A percentile compares a stretch with the other conserved stretches of the same genome.
Conservation (phyloP, 92 coral and sea anemone species). For the Actinostola sp. region DNA sequence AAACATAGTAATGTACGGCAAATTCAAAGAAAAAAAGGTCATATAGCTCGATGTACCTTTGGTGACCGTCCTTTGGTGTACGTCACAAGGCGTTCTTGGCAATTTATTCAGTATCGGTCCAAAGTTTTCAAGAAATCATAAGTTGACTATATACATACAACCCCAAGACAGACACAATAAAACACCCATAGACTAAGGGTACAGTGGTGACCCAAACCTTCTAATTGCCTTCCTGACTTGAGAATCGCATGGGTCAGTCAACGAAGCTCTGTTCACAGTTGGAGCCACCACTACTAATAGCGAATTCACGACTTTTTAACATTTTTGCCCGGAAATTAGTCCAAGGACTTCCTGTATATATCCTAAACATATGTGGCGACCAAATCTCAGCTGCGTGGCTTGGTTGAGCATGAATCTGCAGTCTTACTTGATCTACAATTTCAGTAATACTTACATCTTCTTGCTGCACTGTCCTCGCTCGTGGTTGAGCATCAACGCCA, state of each 20-base stretch:
- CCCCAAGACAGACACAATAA: neutral
- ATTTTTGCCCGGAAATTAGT: neutral
- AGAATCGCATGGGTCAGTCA: neutral
- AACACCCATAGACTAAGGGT: neutral
- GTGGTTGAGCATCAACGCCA: neutral
- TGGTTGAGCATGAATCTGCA: neutral
- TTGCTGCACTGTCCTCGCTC: constrained; percentile 1
- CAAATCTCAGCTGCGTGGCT: too few relatives aligned
- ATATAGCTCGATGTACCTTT: too few relatives aligned
- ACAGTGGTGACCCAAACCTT: neutral
- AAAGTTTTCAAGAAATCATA: too few relatives aligned
- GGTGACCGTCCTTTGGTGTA: too few relatives aligned
- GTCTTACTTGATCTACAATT: neutral
- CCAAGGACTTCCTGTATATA: constrained; percentile 1
- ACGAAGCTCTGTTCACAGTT: constrained; percentile 4
- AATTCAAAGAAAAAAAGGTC: too few relatives aligned
- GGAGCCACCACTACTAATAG: neutral
- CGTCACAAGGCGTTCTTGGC: too few relatives aligned
- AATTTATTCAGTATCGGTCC: too few relatives aligned
- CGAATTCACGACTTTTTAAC: constrained; percentile 1
- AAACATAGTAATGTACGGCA: too few relatives aligned
- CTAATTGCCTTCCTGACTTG: neutral
- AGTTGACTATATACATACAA: too few relatives aligned
- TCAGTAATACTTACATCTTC: neutral
- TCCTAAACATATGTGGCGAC: neutral